Percentiles rank a stretch among this genome's conserved stretches.
phyloP scores from a whole-genome alignment of 2,113 vertebrate species.

The Benitochromis conjunctus region DNA sequence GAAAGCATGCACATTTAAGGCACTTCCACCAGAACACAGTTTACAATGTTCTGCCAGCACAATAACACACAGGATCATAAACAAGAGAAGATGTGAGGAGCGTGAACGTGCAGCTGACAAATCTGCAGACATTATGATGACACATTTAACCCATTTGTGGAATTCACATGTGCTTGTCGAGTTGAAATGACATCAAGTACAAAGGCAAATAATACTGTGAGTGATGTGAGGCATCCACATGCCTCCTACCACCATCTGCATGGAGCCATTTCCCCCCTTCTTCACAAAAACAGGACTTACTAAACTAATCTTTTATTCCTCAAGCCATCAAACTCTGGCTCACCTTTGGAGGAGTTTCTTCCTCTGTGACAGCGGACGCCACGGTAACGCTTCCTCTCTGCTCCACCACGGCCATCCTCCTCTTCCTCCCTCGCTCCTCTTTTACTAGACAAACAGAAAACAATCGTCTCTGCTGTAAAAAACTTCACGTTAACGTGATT shows the following conservation, averaged over 20 bases:
- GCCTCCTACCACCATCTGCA: neutral
- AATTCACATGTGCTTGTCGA: no score
- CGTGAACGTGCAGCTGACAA: no score
- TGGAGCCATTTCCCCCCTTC: neutral
- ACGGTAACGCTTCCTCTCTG: neutral
- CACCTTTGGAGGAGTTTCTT: conserved; percentile 1
- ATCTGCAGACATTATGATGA: no score
- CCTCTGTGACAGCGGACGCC: neutral
- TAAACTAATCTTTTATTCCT: neutral
- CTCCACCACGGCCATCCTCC: conserved; percentile 23
- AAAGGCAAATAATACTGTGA: no score
- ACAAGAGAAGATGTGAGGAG: no score
- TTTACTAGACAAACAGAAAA: neutral
- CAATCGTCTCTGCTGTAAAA: neutral
- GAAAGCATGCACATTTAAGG: no score
- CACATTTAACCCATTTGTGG: no score
- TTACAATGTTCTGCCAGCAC: no score
- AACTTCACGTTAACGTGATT: neutral
- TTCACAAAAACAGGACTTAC: neutral
- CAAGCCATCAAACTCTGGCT: accelerated
- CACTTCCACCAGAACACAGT: no score
- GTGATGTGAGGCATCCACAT: no score
- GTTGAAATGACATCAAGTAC: no score
- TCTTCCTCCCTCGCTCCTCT: neutral
- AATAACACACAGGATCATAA: no score